A percentile compares a stretch with the other conserved stretches of the same genome.
Evolutionary conservation across 2,797 vertebrate genomes (phyloP).

Genomic region (Mormyrops boulengeri): DNA sequence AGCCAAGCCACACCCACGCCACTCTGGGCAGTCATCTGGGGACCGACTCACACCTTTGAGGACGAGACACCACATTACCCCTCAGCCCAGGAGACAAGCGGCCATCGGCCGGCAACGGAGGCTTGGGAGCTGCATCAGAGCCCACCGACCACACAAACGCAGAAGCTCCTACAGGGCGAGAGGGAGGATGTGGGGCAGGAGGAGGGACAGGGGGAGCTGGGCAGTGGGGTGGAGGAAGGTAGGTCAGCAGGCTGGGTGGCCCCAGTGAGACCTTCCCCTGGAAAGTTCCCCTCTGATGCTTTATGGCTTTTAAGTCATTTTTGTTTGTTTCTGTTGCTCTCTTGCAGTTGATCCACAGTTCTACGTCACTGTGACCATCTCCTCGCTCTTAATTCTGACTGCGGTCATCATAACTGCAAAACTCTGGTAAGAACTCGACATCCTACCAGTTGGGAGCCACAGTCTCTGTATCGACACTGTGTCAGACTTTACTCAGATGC

Average conservation of each 20-base stretch:
- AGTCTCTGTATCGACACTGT: background rate
- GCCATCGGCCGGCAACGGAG: slow-evolving; percentile 44
- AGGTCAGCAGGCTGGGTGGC: slow-evolving; percentile 48
- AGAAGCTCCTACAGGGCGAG: slow-evolving; percentile 44
- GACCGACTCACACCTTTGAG: slow-evolving; percentile 65
- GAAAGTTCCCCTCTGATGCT: slow-evolving; percentile 10
- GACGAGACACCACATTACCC: slow-evolving; percentile 67
- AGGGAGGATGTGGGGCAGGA: slow-evolving; percentile 41
- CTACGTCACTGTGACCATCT: slow-evolving; percentile 76
- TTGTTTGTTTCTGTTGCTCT: background rate
- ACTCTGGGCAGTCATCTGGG: slow-evolving; percentile 71
- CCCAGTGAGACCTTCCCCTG: slow-evolving; percentile 33
- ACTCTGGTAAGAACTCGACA: slow-evolving; percentile 63
- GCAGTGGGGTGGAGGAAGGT: slow-evolving; percentile 63
- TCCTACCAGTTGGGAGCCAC: background rate
- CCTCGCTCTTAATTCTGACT: slow-evolving; percentile 69
- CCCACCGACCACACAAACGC: slow-evolving; percentile 40
- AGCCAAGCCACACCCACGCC: slow-evolving; percentile 67
- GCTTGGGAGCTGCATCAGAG: slow-evolving; percentile 48
- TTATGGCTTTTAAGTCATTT: background rate
- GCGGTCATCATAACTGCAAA: slow-evolving; percentile 69
- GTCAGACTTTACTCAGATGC: background rate
- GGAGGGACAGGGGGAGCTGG: slow-evolving; percentile 47
- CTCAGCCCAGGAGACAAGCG: slow-evolving; percentile 59
- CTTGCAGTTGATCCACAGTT: slow-evolving; percentile 73